Evolutionary conservation across 2,888 invertebrate genomes (phyloP), one percentile per base, ranked within the genome.

Genomic region (Drepana falcataria): DNA sequence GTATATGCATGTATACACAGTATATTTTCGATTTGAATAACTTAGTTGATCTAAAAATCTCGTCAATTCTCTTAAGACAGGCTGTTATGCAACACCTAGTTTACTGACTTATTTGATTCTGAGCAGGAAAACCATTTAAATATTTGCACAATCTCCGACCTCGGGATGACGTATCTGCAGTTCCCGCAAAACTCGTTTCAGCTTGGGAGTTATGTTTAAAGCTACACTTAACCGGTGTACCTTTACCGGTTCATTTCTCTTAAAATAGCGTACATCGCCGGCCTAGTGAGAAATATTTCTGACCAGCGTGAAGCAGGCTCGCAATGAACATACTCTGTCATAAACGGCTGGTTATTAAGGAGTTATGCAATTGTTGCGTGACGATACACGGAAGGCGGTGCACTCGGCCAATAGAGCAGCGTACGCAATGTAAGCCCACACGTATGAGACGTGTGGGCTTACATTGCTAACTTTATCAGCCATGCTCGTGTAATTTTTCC

Each of bases 351-450:
- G 61, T 59, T 60, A 68, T 63, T 62, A 57, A 59, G 44, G 44
- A 3, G 71, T 87, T 83, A 83, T 75, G 83, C 76, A 87, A 87
- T 69, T 49, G 69, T 85, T 83, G 83, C 84, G 83, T 86, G 83
- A 79, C 77, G 66, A 75, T 78, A 88, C 80, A 75, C 87, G 89
- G 89, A 89, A 89, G 87, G 77, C 79, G 72, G 67, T 78, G 74
- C 83, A 87, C 77, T 88, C 84, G 88, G 84, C 82, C 86, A 88
- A 83, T 86, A 77, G 88, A 87, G 83, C 87, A 85, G 76, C 75
- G 71, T 77, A 72, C 74, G 77, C 75, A 78, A 81, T 76, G 72
- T 69, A 77, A 76, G 72, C 73, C 60, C 65, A 60, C 63, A 63
- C 65, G 66, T 69, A 71, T 75, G n/a, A n/a, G n/a, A n/a, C 71